Percentiles rank a stretch among this genome's conserved stretches.
phyloP scores from a whole-genome alignment of 2,888 invertebrate species.

The Scelioninae gen. 2 region DNA sequence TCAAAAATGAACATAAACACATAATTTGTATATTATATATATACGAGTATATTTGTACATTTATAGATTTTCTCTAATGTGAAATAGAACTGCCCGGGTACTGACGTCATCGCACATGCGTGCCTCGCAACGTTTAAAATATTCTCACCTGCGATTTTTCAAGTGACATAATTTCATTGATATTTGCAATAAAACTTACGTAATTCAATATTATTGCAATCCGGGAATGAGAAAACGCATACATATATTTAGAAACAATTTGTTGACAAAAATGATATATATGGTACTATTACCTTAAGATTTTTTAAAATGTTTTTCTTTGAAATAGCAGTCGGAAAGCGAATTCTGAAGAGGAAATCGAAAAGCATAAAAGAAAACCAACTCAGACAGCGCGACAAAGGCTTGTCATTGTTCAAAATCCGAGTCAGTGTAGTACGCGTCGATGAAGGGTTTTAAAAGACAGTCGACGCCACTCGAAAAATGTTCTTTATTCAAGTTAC shows the following conservation, averaged over 20 bases:
- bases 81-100: not conserved
- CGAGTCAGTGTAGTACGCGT: slow-evolving; percentile 35
- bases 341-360: slow-evolving; percentile 39
- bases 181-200: not conserved
- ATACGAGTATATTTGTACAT: too few species aligned
- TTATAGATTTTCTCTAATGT: not conserved
- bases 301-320: too few species aligned
- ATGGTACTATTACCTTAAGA: too few species aligned
- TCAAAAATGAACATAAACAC: too few species aligned
- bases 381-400: slow-evolving; percentile 45
- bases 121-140: too few species aligned
- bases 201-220: not conserved
- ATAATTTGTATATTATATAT: too few species aligned
- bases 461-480: slow-evolving; percentile 41
- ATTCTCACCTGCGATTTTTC: slow-evolving; percentile 11
- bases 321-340: not conserved
- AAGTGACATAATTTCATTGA: not conserved
- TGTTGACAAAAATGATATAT: too few species aligned
- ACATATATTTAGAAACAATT: too few species aligned
- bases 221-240: not conserved
- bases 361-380: slow-evolving; percentile 41
- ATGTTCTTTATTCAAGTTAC: slow-evolving; percentile 15
- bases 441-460: slow-evolving; percentile 52
- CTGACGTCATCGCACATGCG: not conserved
- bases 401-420: slow-evolving; percentile 49